Evolutionary conservation across 2,797 vertebrate genomes (phyloP), one percentile per base, ranked within the genome.

Genomic region (Xiphophorus birchmanni): DNA sequence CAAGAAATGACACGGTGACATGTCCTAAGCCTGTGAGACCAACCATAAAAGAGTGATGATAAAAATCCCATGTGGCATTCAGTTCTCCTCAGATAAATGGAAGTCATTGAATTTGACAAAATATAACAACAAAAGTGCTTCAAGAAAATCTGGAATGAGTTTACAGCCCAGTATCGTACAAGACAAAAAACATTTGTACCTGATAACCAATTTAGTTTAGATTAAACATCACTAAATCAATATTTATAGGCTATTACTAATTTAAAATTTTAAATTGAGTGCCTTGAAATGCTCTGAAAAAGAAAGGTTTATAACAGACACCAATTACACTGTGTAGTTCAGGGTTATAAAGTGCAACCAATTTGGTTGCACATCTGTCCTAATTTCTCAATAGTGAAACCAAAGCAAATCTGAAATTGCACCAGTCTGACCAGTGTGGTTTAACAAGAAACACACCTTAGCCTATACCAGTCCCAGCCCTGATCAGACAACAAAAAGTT

Each of bases 11-110:
- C 42, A 40, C 1, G 2, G 29, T 65, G 42, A 69, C 72, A 76
- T 50, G 74, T 73, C 40, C 75, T 35, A 32, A 77, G 81, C 79
- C 80, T 73, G 32, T 26, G 45, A 75, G 73, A 42, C 23, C n/a
- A 44, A 56, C 21, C 32, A 13, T 9, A 67, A 44, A 45, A 45
- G 58, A 45, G 23, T 2, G n/a, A 48, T 45, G 54, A 79, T 60
- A 23, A 50, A 73, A 23, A 65, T 56, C 56, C 37, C 76, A 73
- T 5, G 67, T 71, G 12, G 71, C 63, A 45, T 23, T 63, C 26
- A 80, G 75, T 56, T 80, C n/a, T 78, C 47, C 6, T 76, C 77
- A 54, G 50, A 74, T 73, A 76, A 50, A 50, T 67, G 42, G 45
- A 82, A 69, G 73, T 18, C 3, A 81, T 47, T 18, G 35, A 23